Evolutionary conservation across 2,888 invertebrate species (phyloP), one percentile per base, ranked within the genome.

Genomic region (Zootermopsis nevadensis): DNA sequence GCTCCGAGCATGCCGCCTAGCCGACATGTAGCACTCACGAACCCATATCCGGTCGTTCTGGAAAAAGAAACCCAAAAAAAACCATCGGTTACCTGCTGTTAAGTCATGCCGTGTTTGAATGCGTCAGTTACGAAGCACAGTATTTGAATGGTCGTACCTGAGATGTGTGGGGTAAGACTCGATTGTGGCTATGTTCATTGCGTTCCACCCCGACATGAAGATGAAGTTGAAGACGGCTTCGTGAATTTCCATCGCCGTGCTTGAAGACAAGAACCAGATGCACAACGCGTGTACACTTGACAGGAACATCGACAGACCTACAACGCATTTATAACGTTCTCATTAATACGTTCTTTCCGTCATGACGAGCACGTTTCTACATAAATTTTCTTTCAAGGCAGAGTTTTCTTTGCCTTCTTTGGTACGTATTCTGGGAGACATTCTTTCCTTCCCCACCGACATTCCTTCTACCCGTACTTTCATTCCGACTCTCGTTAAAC

Each of bases 131-230:
- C 12, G 38, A 0, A 15, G 7, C 12, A 42, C 12, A 42, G 38
- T 42, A 42, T 15, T 42, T 8, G 15, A 8, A 42, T 42, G 4
- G 10, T 42, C 74, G 84, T 86, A 90, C 91, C 91, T 89, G 85
- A 91, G 87, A 85, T 90, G 89, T 22, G 90, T 89, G 15, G 90
- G 90, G 86, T 90, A 91, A 84, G 89, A 89, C 87, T 91, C 91
- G 33, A 90, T 88, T 42, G 91, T 90, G 60, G 89, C 88, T 38
- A 91, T 87, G 82, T 89, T 89, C 38, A 91, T 87, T 3, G 90
- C 88, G 72, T 90, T 90, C 90, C 90, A 91, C 79, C 89, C 90
- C 35, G 89, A 87, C 55, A 90, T 89, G 83, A 90, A 90, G 33
- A 91, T 86, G 82, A 89, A 89, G 82, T 89, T 89, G 85, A 90